Evolutionary conservation across 2,797 vertebrate species (phyloP), one percentile per base, ranked within the genome.

Genomic region (Meda fulgida): DNA sequence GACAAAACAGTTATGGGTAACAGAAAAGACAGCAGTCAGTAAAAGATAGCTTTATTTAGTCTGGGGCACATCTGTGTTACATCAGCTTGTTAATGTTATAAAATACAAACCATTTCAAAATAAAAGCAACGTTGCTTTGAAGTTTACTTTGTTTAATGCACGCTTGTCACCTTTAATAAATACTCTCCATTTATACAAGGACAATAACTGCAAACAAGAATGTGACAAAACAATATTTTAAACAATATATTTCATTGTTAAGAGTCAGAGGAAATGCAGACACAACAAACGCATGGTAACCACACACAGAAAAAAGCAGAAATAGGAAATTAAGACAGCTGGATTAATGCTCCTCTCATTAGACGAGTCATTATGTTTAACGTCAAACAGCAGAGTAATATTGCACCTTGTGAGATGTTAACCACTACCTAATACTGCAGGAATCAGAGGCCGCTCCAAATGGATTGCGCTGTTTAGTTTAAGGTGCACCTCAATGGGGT

Each of bases 91-190:
- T 96, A 96, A 95, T 96, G 94, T 96, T 96, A 96, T 96, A 96
- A 95, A 97, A 97, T 97, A 97, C 90, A 96, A 96, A 95, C 92
- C 94, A 97, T 97, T 97, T 98, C 91, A 97, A 97, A 99, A 98
- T 98, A 97, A 98, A 99, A 98, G 97, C 96, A 95, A 96, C 93
- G 94, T 95, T 93, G 94, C 90, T 94, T 93, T 92, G 91, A 93
- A 91, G 90, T 94, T 90, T 84, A 81, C 75, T 92, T 65, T 63
- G 86, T 93, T 94, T 92, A 88, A 93, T 93, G 93, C 93, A 94
- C 93, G 91, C 90, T 84, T 86, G 77, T 90, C 82, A 86, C 80
- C 83, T 93, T 95, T 91, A 95, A 96, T 96, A 96, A 96, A 96
- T 96, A 95, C 84, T 92, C 91, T 91, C 91, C 84, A 85, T 92